A percentile compares a stretch with the other conserved stretches of the same genome.
Conservation (phyloP, 2,113 vertebrate genomes). For the Bettongia penicillata region DNA sequence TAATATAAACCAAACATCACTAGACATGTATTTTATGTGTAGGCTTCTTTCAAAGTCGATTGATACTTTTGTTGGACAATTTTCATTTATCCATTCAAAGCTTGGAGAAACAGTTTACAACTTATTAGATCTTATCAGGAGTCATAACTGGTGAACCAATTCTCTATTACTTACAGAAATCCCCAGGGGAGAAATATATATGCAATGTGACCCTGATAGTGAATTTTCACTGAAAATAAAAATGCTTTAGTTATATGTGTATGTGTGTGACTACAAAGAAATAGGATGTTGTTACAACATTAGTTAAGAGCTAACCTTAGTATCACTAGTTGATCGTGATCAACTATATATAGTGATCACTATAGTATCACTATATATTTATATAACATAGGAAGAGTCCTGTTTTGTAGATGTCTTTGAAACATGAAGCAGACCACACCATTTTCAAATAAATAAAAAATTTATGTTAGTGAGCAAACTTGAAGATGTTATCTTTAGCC, state of each 20-base stretch:
- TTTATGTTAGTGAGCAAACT: background rate
- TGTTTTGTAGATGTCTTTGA: slow-evolving; percentile 4
- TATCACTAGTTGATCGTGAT: background rate
- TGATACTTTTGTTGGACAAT: background rate
- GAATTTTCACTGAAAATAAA: slow-evolving; percentile 35
- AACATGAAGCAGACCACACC: slow-evolving; percentile 10
- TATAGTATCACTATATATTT: background rate
- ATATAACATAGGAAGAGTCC: background rate
- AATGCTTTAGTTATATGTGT: slow-evolving; percentile 4
- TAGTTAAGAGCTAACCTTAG: background rate
- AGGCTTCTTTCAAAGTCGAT: background rate
- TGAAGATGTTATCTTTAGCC: background rate
- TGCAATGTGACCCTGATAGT: background rate
- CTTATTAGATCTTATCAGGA: background rate
- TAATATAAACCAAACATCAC: background rate
- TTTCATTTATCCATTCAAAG: background rate
- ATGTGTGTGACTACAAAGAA: background rate
- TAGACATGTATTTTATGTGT: background rate
- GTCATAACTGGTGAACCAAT: background rate
- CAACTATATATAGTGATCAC: too few species aligned
- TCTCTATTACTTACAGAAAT: background rate
- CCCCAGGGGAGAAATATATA: background rate
- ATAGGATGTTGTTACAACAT: background rate
- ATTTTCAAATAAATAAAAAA: slow-evolving; percentile 20
- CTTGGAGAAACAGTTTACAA: background rate